Percentiles rank a stretch among this genome's conserved stretches.
Evolutionary conservation across 2,888 invertebrate species (phyloP).

Genomic region (Hermaeophaga mercurialis): DNA sequence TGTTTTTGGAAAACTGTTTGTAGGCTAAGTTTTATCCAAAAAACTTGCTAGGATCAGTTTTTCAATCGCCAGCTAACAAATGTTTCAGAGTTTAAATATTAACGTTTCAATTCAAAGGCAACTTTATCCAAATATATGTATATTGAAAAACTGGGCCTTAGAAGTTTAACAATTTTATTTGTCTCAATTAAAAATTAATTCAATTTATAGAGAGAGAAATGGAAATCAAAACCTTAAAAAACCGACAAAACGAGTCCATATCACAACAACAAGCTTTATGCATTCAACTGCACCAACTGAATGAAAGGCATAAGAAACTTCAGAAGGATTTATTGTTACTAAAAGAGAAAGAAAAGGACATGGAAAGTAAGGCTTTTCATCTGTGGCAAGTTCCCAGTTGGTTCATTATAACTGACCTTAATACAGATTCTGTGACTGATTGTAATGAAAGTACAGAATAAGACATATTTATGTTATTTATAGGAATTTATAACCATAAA

Average conservation of each 20-base stretch:
- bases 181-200: not conserved
- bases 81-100: too few species aligned
- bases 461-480: not conserved
- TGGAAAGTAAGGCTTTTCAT: constrained; percentile 50
- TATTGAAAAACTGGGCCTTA: too few species aligned
- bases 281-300: constrained; percentile 50
- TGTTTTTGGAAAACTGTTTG: too few species aligned
- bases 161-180: too few species aligned
- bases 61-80: too few species aligned
- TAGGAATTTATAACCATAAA: not conserved
- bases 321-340: constrained; percentile 48
- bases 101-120: too few species aligned
- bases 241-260: constrained; percentile 48
- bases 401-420: constrained; percentile 50
- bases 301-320: constrained; percentile 50
- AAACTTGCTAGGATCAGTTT: too few species aligned
- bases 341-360: constrained; percentile 50
- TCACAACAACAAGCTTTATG: constrained; percentile 49
- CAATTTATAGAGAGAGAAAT: constrained; percentile 53
- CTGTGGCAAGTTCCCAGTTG: constrained; percentile 55
- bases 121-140: too few species aligned
- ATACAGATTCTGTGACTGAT: constrained; percentile 39
- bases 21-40: too few species aligned
- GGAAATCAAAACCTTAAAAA: constrained; percentile 52
- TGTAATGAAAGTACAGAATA: constrained; percentile 38